These are phyloP conservation scores for Pristionchus exspectatus DNA, from an alignment of 2,888 invertebrate genomes.

Conservation along the genomic window DNA sequence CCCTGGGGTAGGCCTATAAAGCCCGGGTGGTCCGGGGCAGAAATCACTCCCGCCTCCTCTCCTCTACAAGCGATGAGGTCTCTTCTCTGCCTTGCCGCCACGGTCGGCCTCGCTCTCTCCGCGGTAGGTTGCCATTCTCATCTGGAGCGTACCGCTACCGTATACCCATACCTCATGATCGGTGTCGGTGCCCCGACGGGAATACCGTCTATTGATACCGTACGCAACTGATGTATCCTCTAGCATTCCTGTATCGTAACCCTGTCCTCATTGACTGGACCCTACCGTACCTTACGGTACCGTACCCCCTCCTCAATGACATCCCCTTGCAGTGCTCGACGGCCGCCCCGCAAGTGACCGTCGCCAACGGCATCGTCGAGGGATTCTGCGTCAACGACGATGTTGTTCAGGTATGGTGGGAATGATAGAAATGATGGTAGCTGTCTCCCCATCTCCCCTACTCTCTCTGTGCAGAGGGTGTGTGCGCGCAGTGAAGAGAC, in stretches of 20 bases:
- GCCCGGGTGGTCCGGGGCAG: background rate
- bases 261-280: too few relatives aligned
- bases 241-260: too few relatives aligned
- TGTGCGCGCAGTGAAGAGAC: too few relatives aligned
- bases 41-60: background rate
- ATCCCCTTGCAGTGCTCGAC: conserved; percentile 10
- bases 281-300: too few relatives aligned
- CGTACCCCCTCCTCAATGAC: background rate
- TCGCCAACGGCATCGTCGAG: conserved; percentile 24
- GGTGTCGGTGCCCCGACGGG: background rate
- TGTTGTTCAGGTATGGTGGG: background rate
- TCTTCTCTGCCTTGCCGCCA: background rate
- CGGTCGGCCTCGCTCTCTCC: background rate
- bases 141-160: background rate
- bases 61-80: background rate
- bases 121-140: background rate
- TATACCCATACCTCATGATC: background rate
- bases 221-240: too few relatives aligned
- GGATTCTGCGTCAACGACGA: conserved; percentile 24
- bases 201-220: too few relatives aligned
- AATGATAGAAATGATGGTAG: background rate
- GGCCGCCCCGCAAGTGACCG: conserved; percentile 3
- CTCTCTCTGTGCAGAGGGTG: background rate
- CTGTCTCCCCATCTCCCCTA: background rate
- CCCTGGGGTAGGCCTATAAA: background rate